Conservation (phyloP, 2,797 vertebrate species). For the Halcyon leucocephala region DNA sequence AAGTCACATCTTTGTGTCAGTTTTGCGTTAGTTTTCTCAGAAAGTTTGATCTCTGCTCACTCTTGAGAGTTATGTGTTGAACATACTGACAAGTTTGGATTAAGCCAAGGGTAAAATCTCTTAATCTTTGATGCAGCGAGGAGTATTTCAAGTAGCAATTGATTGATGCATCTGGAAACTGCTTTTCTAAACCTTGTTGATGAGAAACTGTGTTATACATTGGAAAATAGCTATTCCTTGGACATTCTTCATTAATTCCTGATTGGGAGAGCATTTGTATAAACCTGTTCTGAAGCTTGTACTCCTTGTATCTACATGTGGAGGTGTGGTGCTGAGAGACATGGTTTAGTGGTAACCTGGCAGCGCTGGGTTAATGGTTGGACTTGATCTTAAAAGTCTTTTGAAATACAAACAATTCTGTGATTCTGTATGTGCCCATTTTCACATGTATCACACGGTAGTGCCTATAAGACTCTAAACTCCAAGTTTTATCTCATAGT, state of each 20-base stretch:
- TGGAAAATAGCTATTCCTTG: neutral
- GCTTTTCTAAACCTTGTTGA: neutral
- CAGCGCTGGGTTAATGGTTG: neutral
- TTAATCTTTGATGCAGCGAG: neutral
- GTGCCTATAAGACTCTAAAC: neutral
- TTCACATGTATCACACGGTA: fast-evolving
- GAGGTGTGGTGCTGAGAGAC: neutral
- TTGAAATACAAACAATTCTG: neutral
- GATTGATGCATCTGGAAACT: neutral
- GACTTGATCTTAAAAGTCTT: neutral
- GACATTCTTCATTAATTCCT: neutral
- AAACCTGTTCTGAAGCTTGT: neutral
- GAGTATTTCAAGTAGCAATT: neutral
- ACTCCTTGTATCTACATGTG: neutral
- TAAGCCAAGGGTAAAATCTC: neutral
- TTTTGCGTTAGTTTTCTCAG: neutral
- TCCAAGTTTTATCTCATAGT: neutral
- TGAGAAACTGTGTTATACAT: neutral
- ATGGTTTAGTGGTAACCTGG: neutral
- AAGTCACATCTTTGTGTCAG: neutral
- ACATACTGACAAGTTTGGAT: neutral
- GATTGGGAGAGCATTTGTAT: neutral
- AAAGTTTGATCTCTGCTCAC: neutral
- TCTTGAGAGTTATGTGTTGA: neutral
- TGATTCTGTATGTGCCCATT: neutral